Evolutionary conservation across 2,797 vertebrate genomes (phyloP).

Genomic region (Galaxias olidus): DNA sequence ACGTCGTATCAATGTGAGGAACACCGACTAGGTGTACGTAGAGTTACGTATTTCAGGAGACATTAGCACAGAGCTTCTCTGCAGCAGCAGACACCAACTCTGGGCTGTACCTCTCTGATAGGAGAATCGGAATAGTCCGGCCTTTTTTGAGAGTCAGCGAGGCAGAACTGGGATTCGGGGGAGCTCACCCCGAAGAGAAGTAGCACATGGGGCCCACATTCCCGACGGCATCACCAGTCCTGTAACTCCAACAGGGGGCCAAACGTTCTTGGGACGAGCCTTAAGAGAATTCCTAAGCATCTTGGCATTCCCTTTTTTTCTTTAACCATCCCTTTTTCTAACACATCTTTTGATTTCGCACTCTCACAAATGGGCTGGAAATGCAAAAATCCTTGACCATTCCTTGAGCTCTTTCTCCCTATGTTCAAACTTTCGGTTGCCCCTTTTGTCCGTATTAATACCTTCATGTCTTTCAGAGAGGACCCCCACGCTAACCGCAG

Average conservation of each 20-base stretch:
- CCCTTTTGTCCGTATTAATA: constrained; percentile 79
- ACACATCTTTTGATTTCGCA: constrained; percentile 52
- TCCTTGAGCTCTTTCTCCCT: constrained; percentile 67
- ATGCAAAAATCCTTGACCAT: constrained; percentile 76
- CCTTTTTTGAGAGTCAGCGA: constrained; percentile 29
- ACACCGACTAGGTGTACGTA: no score
- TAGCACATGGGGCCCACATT: constrained; percentile 31
- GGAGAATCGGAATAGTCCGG: constrained; percentile 14
- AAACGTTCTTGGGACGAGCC: constrained; percentile 51
- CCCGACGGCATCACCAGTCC: constrained; percentile 23
- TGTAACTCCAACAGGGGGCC: constrained; percentile 31
- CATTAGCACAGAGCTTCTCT: no score
- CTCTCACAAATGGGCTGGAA: constrained; percentile 69
- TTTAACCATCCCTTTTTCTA: constrained; percentile 7
- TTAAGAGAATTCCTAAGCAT: constrained; percentile 57
- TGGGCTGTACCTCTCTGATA: neutral
- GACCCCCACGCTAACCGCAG: constrained; percentile 27
- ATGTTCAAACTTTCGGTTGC: constrained; percentile 75
- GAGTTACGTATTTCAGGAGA: no score
- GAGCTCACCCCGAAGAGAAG: constrained; percentile 35
- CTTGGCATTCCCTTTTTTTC: constrained; percentile 23
- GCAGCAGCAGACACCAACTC: neutral
- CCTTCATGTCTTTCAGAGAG: constrained; percentile 78
- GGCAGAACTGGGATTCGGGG: constrained; percentile 37
- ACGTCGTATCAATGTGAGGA: no score